Conservation (phyloP, 2,888 invertebrate genomes). For the Coenonympha arcania region DNA sequence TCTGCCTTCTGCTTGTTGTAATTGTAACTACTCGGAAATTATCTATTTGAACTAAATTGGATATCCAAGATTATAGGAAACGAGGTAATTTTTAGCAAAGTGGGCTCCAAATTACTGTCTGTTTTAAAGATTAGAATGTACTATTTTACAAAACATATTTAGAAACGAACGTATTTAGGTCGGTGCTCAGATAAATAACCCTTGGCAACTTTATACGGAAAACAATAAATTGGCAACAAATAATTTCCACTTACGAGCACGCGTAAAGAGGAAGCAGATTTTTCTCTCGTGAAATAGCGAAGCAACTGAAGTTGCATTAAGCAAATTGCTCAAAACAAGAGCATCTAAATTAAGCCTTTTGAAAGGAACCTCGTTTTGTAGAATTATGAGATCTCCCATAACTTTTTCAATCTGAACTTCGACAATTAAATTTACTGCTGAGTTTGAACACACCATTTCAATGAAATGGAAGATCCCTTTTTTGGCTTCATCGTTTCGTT, state of each 20-base stretch:
- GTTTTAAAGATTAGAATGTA: not conserved
- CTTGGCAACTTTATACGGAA: not conserved
- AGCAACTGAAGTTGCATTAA: not conserved
- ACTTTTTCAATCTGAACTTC: conserved; percentile 73
- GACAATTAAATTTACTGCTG: conserved; percentile 68
- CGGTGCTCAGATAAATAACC: not conserved
- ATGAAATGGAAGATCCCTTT: conserved; percentile 60
- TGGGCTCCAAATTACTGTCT: not conserved
- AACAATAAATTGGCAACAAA: conserved; percentile 1
- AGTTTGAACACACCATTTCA: conserved; percentile 61
- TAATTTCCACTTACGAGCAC: not conserved
- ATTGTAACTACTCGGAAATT: too few species aligned
- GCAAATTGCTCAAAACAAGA: conserved; percentile 46
- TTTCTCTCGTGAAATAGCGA: not conserved
- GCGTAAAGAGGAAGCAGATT: not conserved
- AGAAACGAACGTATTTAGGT: not conserved
- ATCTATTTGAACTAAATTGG: too few species aligned
- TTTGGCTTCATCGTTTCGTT: too few species aligned
- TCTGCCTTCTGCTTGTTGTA: too few species aligned
- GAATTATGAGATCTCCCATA: conserved; percentile 60
- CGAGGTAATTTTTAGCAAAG: too few species aligned
- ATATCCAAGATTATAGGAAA: too few species aligned
- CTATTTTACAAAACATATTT: not conserved
- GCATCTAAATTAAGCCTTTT: conserved; percentile 60
- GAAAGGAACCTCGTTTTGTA: conserved; percentile 48